Base-by-base conservation (phyloP, 2,888 invertebrate genomes). In the Ametastegia equiseti region DNA sequence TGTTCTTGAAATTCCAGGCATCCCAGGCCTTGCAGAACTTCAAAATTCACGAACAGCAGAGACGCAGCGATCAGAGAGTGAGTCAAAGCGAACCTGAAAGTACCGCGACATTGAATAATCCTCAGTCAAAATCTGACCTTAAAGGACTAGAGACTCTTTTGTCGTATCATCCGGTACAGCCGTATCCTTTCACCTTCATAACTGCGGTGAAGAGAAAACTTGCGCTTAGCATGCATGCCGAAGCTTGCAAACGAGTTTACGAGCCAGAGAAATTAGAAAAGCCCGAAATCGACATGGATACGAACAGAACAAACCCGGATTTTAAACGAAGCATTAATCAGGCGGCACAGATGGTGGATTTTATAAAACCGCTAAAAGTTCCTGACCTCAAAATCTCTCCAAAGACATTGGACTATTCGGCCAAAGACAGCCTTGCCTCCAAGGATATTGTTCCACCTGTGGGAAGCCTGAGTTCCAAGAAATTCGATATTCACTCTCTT, bases 111-210 rank as follows among this genome's bases (percentile, higher is more conserved):
- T 30, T 30, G n/a, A 83, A n/a, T n/a, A n/a, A 85, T 81, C 23
- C 83, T 19, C 63, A 77, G 15, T 7, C 36, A 42, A 80, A 67
- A n/a, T 63, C 80, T 1, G 67, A 82, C 67, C 23, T 47, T 5
- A 83, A 83, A 47, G 80, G 81, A 50, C 47, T 81, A 15, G 84
- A 84, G 15, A 81, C 82, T 63, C 85, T 87, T 42, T 78, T 88
- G 69, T 84, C 85, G 0, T 84, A 85, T 81, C 87, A 88, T 82
- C 85, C 92, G 13, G 89, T 92, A 5, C 90, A 92, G 84, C 92
- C 93, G 6, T 93, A 93, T 91, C 94, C 94, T 19, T 94, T 94
- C 84, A 94, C 94, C 86, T 94, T 95, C 86, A 93, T 94, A 63
- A 93, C 92, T 87, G 94, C 93, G 67, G 93, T 94, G 9, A 93